Conservation (phyloP, 23 tunicate species). For the Styela clava region DNA sequence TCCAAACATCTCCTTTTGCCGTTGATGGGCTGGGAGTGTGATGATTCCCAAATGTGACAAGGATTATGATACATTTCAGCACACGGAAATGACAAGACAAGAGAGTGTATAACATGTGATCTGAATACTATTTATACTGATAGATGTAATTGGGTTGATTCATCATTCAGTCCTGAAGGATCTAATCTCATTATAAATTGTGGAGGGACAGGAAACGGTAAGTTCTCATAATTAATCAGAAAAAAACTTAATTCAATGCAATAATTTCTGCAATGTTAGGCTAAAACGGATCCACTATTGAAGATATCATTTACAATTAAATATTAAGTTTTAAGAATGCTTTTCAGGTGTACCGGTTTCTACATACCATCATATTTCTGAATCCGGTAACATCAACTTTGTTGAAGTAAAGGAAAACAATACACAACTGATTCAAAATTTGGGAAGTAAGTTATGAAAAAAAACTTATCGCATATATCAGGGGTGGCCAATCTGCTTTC, state of each 20-base stretch:
- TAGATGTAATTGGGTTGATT: constrained; percentile 73
- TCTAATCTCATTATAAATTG: constrained; percentile 56
- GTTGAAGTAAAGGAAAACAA: constrained; percentile 37
- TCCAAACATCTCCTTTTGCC: no score
- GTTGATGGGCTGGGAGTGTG: no score
- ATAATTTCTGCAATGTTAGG: no score
- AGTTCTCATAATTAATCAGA: no score
- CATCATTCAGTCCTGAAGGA: constrained; percentile 64
- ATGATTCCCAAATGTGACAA: no score
- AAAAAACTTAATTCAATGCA: no score
- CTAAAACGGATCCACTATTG: no score
- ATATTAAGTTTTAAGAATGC: no score
- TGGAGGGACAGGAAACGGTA: constrained; percentile 72
- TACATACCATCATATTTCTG: constrained; percentile 13
- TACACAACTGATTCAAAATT: constrained; percentile 10
- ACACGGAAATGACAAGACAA: constrained; percentile 19
- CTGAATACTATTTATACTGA: constrained; percentile 25
- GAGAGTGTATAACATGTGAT: constrained; percentile 56
- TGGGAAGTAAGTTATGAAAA: neutral
- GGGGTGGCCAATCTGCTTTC: no score
- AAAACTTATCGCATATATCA: no score
- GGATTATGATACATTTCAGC: no score
- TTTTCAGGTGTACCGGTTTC: constrained; percentile 42
- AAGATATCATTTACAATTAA: no score
- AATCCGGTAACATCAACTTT: constrained; percentile 26